Conservation (phyloP, 2,797 vertebrate genomes). For the Phrynocephalus vlangalii region DNA sequence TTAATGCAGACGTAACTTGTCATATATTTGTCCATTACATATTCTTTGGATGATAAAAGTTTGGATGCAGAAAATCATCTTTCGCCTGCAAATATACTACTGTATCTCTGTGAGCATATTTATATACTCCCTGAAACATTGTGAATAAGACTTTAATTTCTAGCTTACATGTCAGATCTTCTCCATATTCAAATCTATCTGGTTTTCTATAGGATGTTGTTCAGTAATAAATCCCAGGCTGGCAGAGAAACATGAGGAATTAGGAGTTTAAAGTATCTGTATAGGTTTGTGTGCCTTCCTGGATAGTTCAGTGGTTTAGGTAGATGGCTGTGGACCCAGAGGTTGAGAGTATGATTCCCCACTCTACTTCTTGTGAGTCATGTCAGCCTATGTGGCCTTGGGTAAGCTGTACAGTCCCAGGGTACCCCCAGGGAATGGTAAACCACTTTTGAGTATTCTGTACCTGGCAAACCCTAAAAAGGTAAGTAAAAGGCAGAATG, state of each 20-base stretch:
- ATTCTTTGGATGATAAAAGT: not conserved
- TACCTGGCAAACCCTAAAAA: too few relatives aligned
- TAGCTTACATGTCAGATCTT: not conserved
- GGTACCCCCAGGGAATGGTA: too few relatives aligned
- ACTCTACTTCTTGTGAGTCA: too few relatives aligned
- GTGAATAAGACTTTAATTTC: not conserved
- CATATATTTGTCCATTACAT: not conserved
- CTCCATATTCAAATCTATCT: not conserved
- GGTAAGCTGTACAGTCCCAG: too few relatives aligned
- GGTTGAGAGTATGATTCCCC: too few relatives aligned
- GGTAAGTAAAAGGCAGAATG: too few relatives aligned
- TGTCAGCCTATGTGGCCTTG: too few relatives aligned
- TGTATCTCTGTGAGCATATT: not conserved
- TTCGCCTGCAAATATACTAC: not conserved
- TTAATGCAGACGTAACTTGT: not conserved
- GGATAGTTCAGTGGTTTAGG: too few relatives aligned
- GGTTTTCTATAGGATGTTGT: not conserved
- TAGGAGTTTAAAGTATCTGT: not conserved
- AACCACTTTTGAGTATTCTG: too few relatives aligned
- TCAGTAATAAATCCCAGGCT: not conserved
- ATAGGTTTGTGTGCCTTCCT: not conserved
- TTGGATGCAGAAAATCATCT: not conserved
- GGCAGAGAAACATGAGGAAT: constrained; percentile 4
- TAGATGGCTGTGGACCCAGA: too few relatives aligned
- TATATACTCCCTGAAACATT: not conserved